A percentile compares a stretch with the other conserved stretches of the same genome.
These are phyloP conservation scores for Platichthys flesus DNA, from an alignment of 2,113 vertebrate genomes.

Conservation along the genomic window DNA sequence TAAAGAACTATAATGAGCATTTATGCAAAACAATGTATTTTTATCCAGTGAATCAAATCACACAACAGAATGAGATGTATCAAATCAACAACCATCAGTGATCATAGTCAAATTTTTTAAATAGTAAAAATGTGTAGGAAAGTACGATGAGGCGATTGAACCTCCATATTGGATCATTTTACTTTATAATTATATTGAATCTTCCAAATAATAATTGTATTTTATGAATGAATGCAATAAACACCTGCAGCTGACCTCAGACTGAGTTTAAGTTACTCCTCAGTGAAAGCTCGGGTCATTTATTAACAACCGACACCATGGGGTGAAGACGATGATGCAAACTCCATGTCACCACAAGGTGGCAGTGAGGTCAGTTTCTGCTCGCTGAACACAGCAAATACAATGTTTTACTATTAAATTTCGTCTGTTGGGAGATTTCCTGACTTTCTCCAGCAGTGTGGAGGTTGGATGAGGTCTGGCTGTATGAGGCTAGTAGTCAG, in stretches of 20 bases:
- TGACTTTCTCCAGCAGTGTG: neutral
- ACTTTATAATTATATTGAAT: too few relatives aligned
- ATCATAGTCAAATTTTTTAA: too few relatives aligned
- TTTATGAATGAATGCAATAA: neutral
- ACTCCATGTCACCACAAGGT: constrained; percentile 57
- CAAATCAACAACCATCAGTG: too few relatives aligned
- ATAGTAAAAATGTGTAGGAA: too few relatives aligned
- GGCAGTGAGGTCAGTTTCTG: constrained; percentile 41
- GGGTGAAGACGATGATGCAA: neutral
- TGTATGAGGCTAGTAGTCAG: neutral
- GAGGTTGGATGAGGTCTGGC: neutral
- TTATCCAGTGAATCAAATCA: neutral
- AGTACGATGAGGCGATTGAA: too few relatives aligned
- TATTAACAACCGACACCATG: constrained; percentile 1
- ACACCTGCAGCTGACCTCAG: neutral
- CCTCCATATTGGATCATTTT: too few relatives aligned
- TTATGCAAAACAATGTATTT: neutral
- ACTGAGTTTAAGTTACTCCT: neutral
- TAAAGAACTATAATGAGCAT: neutral
- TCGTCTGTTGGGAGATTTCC: neutral
- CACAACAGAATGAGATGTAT: neutral
- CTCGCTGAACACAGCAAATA: neutral
- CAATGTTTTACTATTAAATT: neutral
- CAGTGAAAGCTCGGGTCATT: constrained; percentile 12
- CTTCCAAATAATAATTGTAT: too few relatives aligned